These are phyloP conservation scores for Hemitrygon akajei DNA, from an alignment of 2,797 vertebrate genomes.

Conservation along the genomic window DNA sequence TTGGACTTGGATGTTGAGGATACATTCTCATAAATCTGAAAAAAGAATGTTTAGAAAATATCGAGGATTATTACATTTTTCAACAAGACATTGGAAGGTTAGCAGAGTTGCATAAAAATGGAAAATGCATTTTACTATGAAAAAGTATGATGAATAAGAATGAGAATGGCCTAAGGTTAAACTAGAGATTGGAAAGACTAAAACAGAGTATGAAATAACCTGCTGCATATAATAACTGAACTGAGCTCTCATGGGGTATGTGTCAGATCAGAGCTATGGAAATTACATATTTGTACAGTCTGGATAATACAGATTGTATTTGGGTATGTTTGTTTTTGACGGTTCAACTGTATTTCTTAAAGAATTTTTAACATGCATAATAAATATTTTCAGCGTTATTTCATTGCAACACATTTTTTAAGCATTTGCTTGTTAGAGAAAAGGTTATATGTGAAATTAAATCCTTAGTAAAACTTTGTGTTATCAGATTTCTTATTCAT, in stretches of 20 bases:
- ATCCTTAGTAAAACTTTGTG: background rate
- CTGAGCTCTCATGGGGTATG: background rate
- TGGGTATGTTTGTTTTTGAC: background rate
- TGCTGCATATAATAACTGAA: background rate
- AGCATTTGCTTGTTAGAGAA: background rate
- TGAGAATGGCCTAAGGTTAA: background rate
- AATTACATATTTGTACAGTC: background rate
- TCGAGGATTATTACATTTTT: background rate
- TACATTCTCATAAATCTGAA: background rate
- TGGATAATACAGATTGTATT: background rate
- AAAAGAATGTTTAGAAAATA: background rate
- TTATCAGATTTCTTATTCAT: background rate
- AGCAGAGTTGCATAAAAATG: background rate
- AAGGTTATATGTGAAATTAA: background rate
- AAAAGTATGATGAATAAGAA: background rate
- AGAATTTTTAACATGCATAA: background rate
- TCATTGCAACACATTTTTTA: background rate
- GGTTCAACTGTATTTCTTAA: background rate
- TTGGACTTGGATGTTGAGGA: background rate
- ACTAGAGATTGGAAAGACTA: background rate
- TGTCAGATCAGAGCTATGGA: background rate
- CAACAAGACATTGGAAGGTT: background rate
- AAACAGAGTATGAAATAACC: background rate
- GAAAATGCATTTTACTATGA: background rate
- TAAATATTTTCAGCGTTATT: background rate